phyloP scores from a whole-genome alignment of 2,113 vertebrate genomes.

The Larimichthys crocea region DNA sequence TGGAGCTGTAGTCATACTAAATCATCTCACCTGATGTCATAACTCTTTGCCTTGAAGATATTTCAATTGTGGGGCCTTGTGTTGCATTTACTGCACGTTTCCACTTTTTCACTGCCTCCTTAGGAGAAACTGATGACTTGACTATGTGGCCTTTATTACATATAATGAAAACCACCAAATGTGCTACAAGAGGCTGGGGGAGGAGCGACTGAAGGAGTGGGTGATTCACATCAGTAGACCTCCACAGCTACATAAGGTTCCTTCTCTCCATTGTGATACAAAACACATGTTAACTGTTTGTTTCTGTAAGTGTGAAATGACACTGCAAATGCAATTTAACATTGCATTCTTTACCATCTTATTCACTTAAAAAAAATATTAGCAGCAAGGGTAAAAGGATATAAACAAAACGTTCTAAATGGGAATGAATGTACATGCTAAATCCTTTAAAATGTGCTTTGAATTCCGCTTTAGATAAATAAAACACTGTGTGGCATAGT shows the following conservation, averaged over 20 bases:
- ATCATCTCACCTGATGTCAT: not conserved
- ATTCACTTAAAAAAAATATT: constrained; percentile 37
- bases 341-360: constrained; percentile 19
- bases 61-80: not conserved
- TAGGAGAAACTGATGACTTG: constrained; percentile 30
- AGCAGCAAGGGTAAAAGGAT: constrained; percentile 10
- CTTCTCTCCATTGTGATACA: constrained; percentile 28
- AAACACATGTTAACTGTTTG: constrained; percentile 49
- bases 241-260: constrained; percentile 35
- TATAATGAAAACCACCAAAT: constrained; percentile 45
- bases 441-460: constrained; percentile 53
- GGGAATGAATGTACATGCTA: constrained; percentile 24
- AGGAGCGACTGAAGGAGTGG: constrained; percentile 22
- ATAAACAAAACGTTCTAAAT: constrained; percentile 34
- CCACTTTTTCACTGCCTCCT: not conserved
- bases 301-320: constrained; percentile 37
- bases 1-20: not conserved
- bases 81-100: not conserved
- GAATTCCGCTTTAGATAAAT: constrained; percentile 67
- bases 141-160: constrained; percentile 27
- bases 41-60: not conserved
- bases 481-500: constrained; percentile 71
- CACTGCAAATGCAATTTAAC: constrained; percentile 1
- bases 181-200: constrained; percentile 40
- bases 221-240: constrained; percentile 42